phyloP scores from a whole-genome alignment of 2,113 vertebrate species.

The Elaphurus davidianus region DNA sequence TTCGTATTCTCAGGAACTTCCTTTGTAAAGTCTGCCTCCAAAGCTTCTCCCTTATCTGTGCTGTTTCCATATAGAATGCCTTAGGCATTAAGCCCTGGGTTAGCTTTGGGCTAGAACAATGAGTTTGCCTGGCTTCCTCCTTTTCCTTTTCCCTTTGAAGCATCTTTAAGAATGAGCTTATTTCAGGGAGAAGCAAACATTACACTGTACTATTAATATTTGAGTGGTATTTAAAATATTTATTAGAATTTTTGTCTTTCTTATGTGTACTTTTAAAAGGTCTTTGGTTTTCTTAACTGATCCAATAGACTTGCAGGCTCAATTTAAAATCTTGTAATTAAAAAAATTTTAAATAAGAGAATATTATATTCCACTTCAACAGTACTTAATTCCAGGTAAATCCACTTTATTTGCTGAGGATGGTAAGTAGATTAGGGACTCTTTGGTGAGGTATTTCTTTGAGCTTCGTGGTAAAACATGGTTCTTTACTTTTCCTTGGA shows the following conservation, averaged over 20 bases:
- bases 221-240: constrained; percentile 30
- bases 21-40: not conserved
- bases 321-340: not conserved
- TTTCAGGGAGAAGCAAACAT: not conserved
- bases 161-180: constrained; percentile 20
- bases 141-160: constrained; percentile 24
- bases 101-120: not conserved
- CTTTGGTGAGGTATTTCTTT: not conserved
- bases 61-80: not conserved
- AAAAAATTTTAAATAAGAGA: not conserved
- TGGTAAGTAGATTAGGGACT: not conserved
- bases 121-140: not conserved
- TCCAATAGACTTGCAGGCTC: not conserved
- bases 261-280: not conserved
- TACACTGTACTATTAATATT: not conserved
- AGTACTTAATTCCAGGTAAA: not conserved
- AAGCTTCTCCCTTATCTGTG: not conserved
- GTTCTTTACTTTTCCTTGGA: not conserved
- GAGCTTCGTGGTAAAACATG: not conserved
- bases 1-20: constrained; percentile 1
- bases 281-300: constrained; percentile 1
- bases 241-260: not conserved
- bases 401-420: not conserved
- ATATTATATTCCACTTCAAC: not conserved
- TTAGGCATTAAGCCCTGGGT: not conserved